Evolutionary conservation across 2,113 vertebrate genomes (phyloP), one percentile per base, ranked within the genome.

Genomic region (Silurus asotus): DNA sequence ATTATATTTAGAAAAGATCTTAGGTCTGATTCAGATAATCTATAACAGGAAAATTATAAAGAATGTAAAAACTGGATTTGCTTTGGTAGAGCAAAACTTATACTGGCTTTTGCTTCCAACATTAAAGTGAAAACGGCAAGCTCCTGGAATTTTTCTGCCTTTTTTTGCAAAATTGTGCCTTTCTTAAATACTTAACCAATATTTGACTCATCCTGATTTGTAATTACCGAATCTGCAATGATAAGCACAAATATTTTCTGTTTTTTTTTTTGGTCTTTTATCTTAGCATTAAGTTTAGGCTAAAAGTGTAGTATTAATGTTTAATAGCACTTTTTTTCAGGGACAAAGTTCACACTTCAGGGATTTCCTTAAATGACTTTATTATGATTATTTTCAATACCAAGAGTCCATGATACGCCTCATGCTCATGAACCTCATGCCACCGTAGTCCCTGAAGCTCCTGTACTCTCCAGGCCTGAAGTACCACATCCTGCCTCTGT

Each of bases 401-500:
- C 84, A 86, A 6, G 74, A 76, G 49, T 76, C 74, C 74, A 76
- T 75, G 19, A 75, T 75, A 10, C 72, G 72, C 5, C 72, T 75
- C 48, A 75, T 75, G 72, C 72, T 75, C 72, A 75, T 75, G 20
- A 75, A 75, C 72, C 20, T 75, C 48, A 75, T 75, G 72, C 72
- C 72, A 51, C 48, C 72, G 20, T 75, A 75, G 48, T 75, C 72
- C 9, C 72, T 75, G 72, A 75, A 75, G 72, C n/a, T 75, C 72
- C 72, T 75, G 72, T 75, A 75, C 70, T 91, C 90, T 37, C 89
- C 89, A 37, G 89, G 90, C 81, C 85, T 86, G 83, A 91, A 78
- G 89, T 90, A 91, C 80, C 80, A 81, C 88, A 84, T 86, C 82
- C 84, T 86, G 81, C 89, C 88, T 85, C 87, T 90, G 86, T 88